A percentile compares a stretch with the other conserved stretches of the same genome.
phyloP scores from a whole-genome alignment of 1,140 invertebrate species.

The Lutraria rhynchaena region DNA sequence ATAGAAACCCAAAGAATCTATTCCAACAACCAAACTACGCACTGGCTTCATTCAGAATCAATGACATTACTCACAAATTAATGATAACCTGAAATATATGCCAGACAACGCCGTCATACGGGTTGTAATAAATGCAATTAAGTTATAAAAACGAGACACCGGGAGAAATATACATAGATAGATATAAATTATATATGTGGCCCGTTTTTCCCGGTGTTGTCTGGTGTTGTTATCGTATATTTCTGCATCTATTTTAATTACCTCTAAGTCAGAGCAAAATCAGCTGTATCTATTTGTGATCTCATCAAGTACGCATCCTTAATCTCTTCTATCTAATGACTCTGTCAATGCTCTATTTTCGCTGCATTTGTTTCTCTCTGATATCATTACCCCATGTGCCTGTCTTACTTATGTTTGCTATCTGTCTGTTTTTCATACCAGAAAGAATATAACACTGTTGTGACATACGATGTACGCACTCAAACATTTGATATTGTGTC shows the following conservation, averaged over 20 bases:
- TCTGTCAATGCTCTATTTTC: slow-evolving; percentile 7
- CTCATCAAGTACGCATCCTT: slow-evolving; percentile 11
- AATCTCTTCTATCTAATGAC: neutral
- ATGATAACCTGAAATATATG: too few species aligned
- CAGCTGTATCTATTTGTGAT: slow-evolving; percentile 5
- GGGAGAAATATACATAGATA: too few species aligned
- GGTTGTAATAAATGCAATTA: too few species aligned
- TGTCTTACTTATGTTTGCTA: slow-evolving; percentile 5
- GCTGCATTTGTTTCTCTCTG: slow-evolving; percentile 17
- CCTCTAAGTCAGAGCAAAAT: neutral
- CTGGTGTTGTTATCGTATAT: neutral
- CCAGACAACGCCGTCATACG: too few species aligned
- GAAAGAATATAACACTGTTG: too few species aligned
- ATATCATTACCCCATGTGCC: slow-evolving; percentile 23
- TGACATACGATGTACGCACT: too few species aligned
- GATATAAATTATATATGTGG: neutral
- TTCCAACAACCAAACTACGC: too few species aligned
- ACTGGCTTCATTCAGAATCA: too few species aligned
- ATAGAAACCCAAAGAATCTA: too few species aligned
- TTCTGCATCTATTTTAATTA: neutral
- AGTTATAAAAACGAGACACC: too few species aligned
- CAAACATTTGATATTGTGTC: too few species aligned
- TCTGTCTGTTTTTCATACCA: slow-evolving; percentile 19
- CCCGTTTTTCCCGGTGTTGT: neutral
- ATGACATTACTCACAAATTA: too few species aligned